Evolutionary conservation across 2,888 invertebrate species (phyloP).

Genomic region (Mayetiola destructor): DNA sequence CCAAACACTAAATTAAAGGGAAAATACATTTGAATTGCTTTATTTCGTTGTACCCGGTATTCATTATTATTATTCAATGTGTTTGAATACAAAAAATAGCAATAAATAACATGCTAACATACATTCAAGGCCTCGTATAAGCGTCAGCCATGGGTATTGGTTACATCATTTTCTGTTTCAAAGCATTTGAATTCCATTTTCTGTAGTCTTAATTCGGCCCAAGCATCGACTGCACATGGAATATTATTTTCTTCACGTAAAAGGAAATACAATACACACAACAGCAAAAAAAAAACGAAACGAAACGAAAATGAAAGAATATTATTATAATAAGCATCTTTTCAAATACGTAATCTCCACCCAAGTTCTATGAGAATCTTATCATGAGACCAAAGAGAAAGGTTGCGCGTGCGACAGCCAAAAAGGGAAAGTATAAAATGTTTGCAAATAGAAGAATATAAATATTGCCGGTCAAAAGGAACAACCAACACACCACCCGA

Average conservation of each 20-base stretch:
- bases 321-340: slow-evolving; percentile 12
- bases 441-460: slow-evolving; percentile 4
- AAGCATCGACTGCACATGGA: neutral
- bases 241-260: too few species aligned
- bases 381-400: neutral
- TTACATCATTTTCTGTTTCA: neutral
- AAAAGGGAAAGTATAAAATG: slow-evolving; percentile 10
- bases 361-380: slow-evolving; percentile 2
- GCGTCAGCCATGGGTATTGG: neutral
- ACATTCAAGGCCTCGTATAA: neutral
- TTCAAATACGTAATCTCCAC: slow-evolving; percentile 11
- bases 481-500: too few species aligned
- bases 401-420: slow-evolving; percentile 1
- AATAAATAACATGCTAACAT: slow-evolving; percentile 1
- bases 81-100: slow-evolving; percentile 7
- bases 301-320: neutral
- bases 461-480: neutral
- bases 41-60: too few species aligned
- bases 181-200: neutral
- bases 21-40: too few species aligned
- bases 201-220: neutral
- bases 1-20: too few species aligned
- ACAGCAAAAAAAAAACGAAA: neutral
- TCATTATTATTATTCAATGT: too few species aligned
- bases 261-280: too few species aligned